Percentiles rank a stretch among this genome's conserved stretches.
phyloP scores from a whole-genome alignment of 2,888 invertebrate genomes.

The Serripes groenlandicus region DNA sequence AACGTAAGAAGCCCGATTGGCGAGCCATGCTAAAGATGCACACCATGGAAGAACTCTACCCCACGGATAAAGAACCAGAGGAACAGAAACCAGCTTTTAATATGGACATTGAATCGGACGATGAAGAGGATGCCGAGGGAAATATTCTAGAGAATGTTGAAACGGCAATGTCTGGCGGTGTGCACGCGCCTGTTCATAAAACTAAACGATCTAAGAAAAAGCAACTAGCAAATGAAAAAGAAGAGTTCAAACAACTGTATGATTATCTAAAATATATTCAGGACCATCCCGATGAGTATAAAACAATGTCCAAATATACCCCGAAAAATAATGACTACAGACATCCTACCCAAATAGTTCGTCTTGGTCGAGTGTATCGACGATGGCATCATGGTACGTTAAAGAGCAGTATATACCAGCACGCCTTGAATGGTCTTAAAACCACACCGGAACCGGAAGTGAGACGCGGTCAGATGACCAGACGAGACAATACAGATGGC shows the following conservation, averaged over 20 bases:
- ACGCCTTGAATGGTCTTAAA: slow-evolving; percentile 69
- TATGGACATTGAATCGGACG: slow-evolving; percentile 6
- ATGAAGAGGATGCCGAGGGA: slow-evolving; percentile 38
- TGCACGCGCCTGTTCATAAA: not conserved
- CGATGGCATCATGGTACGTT: slow-evolving; percentile 62
- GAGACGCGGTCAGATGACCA: slow-evolving; percentile 35
- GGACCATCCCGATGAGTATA: slow-evolving; percentile 75
- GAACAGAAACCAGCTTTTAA: not conserved
- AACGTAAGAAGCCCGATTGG: slow-evolving; percentile 60
- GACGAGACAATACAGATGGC: slow-evolving; percentile 39
- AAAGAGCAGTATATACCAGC: slow-evolving; percentile 59
- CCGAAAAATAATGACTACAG: slow-evolving; percentile 54
- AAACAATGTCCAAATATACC: slow-evolving; percentile 45
- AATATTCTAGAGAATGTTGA: slow-evolving; percentile 47
- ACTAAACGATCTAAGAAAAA: slow-evolving; percentile 44
- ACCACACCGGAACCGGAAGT: slow-evolving; percentile 60
- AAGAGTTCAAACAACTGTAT: slow-evolving; percentile 73
- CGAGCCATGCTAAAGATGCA: slow-evolving; percentile 57
- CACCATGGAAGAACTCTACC: slow-evolving; percentile 57
- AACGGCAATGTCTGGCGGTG: slow-evolving; percentile 43
- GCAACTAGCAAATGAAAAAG: slow-evolving; percentile 40
- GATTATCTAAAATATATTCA: slow-evolving; percentile 76
- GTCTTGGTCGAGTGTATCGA: slow-evolving; percentile 65
- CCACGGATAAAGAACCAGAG: slow-evolving; percentile 33
- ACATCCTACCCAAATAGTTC: slow-evolving; percentile 60